A percentile compares a stretch with the other conserved stretches of the same genome.
Evolutionary conservation across 2,797 vertebrate genomes (phyloP).

Genomic region (Helarctos malayanus): DNA sequence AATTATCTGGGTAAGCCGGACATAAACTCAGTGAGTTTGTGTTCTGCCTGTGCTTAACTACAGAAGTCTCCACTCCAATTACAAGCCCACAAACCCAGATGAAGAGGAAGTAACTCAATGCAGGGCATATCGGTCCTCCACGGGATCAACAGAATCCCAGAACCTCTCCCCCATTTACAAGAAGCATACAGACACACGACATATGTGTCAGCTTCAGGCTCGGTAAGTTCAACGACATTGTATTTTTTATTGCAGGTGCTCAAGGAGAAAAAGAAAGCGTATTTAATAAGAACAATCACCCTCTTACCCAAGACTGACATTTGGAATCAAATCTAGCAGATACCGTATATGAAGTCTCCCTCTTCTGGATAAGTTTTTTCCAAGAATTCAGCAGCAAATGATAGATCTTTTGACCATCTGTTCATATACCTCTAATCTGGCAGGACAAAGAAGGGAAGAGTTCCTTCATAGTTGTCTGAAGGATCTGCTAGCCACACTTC

Average conservation of each 20-base stretch:
- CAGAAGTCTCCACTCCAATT: background rate
- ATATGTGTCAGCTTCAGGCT: background rate
- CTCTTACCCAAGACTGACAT: background rate
- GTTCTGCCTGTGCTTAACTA: conserved; percentile 16
- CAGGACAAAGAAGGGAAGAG: background rate
- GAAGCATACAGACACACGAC: background rate
- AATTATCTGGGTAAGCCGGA: background rate
- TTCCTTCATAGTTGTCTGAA: background rate
- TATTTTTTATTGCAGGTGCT: background rate
- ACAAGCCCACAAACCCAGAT: background rate
- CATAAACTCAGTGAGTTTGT: background rate
- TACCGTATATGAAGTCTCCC: background rate
- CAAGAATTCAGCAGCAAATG: conserved; percentile 37
- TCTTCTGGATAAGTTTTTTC: background rate
- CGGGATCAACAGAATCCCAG: background rate
- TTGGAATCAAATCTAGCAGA: conserved; percentile 43
- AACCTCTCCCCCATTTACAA: background rate
- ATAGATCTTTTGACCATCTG: background rate
- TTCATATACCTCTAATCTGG: background rate
- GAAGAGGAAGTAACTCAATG: background rate
- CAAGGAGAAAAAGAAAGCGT: background rate
- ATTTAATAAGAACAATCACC: conserved; percentile 31
- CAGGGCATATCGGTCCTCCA: background rate
- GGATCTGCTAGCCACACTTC: background rate
- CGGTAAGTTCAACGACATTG: background rate